phyloP scores from a whole-genome alignment of 2,113 vertebrate genomes.

The Pseudopipra pipra region DNA sequence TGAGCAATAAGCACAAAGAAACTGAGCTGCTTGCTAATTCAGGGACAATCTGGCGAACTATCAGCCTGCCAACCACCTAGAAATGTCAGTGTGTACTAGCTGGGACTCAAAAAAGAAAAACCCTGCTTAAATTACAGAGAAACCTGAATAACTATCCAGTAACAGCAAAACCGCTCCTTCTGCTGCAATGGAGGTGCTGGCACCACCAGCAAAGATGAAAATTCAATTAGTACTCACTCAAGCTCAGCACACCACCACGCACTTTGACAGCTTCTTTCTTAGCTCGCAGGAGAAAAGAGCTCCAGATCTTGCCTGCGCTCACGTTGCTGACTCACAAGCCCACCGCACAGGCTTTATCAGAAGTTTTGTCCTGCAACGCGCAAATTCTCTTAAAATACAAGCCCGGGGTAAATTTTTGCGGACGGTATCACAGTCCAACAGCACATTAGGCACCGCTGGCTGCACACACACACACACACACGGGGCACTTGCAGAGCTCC shows the following conservation, averaged over 20 bases:
- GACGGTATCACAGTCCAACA: fast-evolving
- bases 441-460: background rate
- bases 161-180: fast-evolving
- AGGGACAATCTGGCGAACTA: fast-evolving
- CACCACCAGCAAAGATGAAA: background rate
- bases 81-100: fast-evolving
- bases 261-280: background rate
- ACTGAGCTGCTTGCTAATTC: background rate
- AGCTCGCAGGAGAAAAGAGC: background rate
- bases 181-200: background rate
- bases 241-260: background rate
- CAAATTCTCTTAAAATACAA: fast-evolving
- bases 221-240: background rate
- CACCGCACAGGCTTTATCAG: fast-evolving
- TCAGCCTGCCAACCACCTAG: fast-evolving
- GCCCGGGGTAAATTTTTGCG: background rate
- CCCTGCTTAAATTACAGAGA: background rate
- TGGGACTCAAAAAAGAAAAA: fast-evolving
- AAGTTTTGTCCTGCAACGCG: background rate
- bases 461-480: fast-evolving
- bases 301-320: background rate
- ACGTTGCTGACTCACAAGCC: background rate
- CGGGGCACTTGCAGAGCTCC: background rate
- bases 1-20: background rate
- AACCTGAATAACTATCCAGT: background rate